A percentile compares a stretch with the other conserved stretches of the same genome.
phyloP scores from a whole-genome alignment of 2,888 invertebrate species.

The Acanthacorydalis orientalis region DNA sequence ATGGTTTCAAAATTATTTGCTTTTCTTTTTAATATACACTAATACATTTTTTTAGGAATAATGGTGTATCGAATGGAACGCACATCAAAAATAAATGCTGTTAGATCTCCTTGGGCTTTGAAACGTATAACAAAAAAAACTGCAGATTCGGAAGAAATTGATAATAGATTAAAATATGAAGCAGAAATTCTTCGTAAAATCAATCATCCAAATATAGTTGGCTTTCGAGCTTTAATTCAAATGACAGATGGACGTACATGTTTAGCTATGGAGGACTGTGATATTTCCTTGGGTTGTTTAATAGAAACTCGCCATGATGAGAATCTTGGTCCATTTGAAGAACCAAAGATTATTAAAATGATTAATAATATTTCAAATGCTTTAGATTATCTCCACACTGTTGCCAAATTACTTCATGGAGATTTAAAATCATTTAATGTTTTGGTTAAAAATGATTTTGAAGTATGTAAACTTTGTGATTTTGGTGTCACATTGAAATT shows the following conservation, averaged over 20 bases:
- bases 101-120: constrained; percentile 73
- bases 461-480: constrained; percentile 63
- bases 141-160: constrained; percentile 23
- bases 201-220: constrained; percentile 69
- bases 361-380: constrained; percentile 49
- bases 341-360: constrained; percentile 45
- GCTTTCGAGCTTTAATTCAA: constrained; percentile 43
- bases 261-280: constrained; percentile 66
- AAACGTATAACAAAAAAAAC: constrained; percentile 45
- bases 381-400: constrained; percentile 60
- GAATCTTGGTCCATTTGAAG: constrained; percentile 38
- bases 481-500: constrained; percentile 68
- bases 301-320: constrained; percentile 50
- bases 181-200: constrained; percentile 50
- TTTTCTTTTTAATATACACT: not conserved
- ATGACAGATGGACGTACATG: constrained; percentile 37
- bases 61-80: constrained; percentile 60
- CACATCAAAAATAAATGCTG: constrained; percentile 46
- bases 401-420: constrained; percentile 55
- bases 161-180: constrained; percentile 46
- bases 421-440: constrained; percentile 75
- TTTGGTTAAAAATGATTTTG: constrained; percentile 58
- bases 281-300: constrained; percentile 51
- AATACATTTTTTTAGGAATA: constrained; percentile 36
- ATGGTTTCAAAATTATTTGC: constrained; percentile 1